Evolutionary conservation across 2,797 vertebrate genomes (phyloP), one percentile per base, ranked within the genome.

Genomic region (Stomatorhinus walkeri): DNA sequence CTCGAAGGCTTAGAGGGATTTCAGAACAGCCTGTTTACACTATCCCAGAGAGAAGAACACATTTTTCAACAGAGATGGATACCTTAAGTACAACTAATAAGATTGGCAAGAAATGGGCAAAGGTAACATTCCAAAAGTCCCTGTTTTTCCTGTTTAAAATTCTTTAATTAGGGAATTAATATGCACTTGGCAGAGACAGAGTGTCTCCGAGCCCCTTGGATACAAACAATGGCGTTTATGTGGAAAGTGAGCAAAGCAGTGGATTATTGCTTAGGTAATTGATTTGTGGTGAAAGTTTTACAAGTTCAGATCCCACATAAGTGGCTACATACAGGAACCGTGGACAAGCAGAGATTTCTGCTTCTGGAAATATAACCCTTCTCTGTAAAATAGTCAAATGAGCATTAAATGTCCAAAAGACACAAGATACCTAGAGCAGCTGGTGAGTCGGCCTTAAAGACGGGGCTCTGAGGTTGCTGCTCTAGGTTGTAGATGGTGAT

Each of bases 51-150:
- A 56, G 24, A 85, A 54, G 87, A 90, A 91, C 36, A 83, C 16
- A 87, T 90, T 88, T 89, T 91, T 88, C 46, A 49, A 14, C 19
- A 59, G 36, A 72, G 28, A 36, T 24, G 28, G 52, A 83, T 56
- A 84, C 46, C 83, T 43, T 40, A 83, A 89, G 88, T 90, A 84
- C 19, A 83, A 87, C 86, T 43, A 36, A 32, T 89, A 83, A 84
- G 12, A 43, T 87, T 90, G 87, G 88, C 87, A 91, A 86, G 87
- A 89, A 90, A 36, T 87, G 84, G 72, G 56, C 85, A 86, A 88
- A 87, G 32, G 81, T 54, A 52, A 85, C 90, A 91, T 89, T 86
- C 91, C 88, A 89, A 19, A 46, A 72, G 85, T 89, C 90, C 88
- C 85, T 79, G 51, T 89, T 89, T 91, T 88, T 85, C 86, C 32